Evolutionary conservation across 2,888 invertebrate genomes (phyloP), one percentile per base, ranked within the genome.

Genomic region (Xestia c-nigrum): DNA sequence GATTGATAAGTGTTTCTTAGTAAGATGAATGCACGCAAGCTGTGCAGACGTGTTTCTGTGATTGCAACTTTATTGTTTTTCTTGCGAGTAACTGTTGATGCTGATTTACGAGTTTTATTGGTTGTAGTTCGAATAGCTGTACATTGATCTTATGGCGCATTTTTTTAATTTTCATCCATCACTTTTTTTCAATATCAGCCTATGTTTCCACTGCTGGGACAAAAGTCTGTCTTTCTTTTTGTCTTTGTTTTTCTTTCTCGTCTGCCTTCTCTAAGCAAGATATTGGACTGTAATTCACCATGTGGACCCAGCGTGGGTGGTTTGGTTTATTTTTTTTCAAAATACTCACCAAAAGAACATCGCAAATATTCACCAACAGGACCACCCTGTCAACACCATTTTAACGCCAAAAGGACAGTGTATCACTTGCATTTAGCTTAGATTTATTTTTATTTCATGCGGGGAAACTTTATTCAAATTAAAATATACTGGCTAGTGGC

Each of bases 1-100:
- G 59, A 19, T 69, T 73, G 78, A 78, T 66, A 78, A 83, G 19
- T 66, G 65, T 43, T 64, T 38, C 46, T 83, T 31, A 65, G 52
- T 78, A 57, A 57, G 24, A 78, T 63, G n/a, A 66, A 72, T 72
- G 72, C 9, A 38, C 24, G n/a, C 67, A 47, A 21, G 21, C 50
- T 31, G 24, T 38, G 31, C 31, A n/a, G 14, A 57, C 19, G 38
- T 74, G 24, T 63, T 47, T 24, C 16, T 57, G 19, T 57, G 43
- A 67, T 69, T 61, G 24, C 21, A 14, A 31, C 70, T 70, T 67
- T 24, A 63, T 52, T 67, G 24, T 14, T 72, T 63, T 47, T 14
- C 6, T 50, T 38, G 24, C 2, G 14, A 57, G n/a, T 55, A 40
- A 3, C 52, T 59, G 47, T n/a, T n/a, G 43, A 7, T 64, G 31